Evolutionary conservation across 2,797 vertebrate genomes (phyloP), one percentile per base, ranked within the genome.

Genomic region (Coregonus ussuriensis): DNA sequence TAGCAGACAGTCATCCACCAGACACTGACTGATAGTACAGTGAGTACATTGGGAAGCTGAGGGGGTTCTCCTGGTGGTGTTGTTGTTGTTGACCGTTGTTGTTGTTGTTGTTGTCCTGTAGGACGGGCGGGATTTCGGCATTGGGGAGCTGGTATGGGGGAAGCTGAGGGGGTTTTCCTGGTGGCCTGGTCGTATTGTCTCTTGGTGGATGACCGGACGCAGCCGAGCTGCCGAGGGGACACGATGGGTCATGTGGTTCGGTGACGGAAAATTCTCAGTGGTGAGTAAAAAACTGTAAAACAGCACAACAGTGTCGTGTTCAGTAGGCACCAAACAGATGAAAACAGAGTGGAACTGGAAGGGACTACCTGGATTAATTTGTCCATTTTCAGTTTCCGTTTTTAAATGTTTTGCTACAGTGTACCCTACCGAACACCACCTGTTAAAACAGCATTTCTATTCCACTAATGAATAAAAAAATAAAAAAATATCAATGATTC

Each of bases 221-320:
- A 98, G 96, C 92, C 93, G 96, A 76, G 97, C 97, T 0, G 97
- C 97, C 0, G 97, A 99, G 91, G 97, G 97, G 84, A 99, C 98
- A 79, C 95, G 98, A 92, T 99, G 98, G 98, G 97, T 99, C 82
- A 99, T 96, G 97, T 99, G 98, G 98, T 99, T 98, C 4, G 98
- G 98, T 70, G 98, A 99, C 16, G 94, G 97, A 90, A 99, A 99
- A 85, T 99, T 99, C 93, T 99, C 97, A 1, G 97, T 99, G 97
- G 98, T 99, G 83, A 94, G 97, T 92, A 78, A 18, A 74, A 7
- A 33, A 54, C 41, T 47, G 41, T 47, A 21, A 65, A 25, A 65
- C 11, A 29, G 21, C 0, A 29, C 3, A 29, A 25, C 25, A 47
- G 9, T 13, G 62, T 13, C 31, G n/a, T 62, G 6, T n/a, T 62